Evolutionary conservation across 2,113 vertebrate genomes (phyloP), one percentile per base, ranked within the genome.

Genomic region (Poicephalus meyeri): DNA sequence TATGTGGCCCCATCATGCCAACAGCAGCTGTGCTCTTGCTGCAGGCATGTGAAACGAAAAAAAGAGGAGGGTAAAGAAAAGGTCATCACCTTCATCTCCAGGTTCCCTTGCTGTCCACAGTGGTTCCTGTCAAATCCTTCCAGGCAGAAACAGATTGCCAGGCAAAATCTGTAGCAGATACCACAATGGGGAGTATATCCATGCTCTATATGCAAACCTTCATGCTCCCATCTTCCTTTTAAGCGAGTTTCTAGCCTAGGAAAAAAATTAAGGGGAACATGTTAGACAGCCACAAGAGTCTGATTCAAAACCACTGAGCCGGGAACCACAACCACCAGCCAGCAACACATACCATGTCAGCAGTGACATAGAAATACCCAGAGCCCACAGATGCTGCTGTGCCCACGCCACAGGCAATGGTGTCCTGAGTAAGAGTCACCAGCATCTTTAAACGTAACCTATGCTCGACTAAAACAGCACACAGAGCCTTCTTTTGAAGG

Each of bases 1-100:
- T 11, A 37, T 0, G 3, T 16, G 42, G 11, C 69, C 44, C 41
- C 4, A 2, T 46, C 56, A 39, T 0, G 0, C 18, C 3, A 0
- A 56, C n/a, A 72, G 58, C 31, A 79, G 63, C n/a, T 2, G 0
- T 21, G 65, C n/a, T 74, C 42, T 78, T 41, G 69, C 68, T 78
- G 60, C 61, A 91, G 35, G 26, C 42, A 41, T 3, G 6, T 16
- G 33, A 71, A 89, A 88, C 15, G 25, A n/a, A 76, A 85, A 88
- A 81, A 26, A 23, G 7, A 11, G 13, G 17, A 85, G 3, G 6
- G 31, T 69, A 70, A 42, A 39, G 46, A 80, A 46, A 21, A 61
- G 11, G 39, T n/a, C 35, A 64, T 79, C 71, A 97, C 88, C 95
- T 97, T 93, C 94, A 89, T 89, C 58, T 94, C 90, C 94, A 77